Evolutionary conservation across 2,113 vertebrate genomes (phyloP).

Genomic region (Prinia subflava): DNA sequence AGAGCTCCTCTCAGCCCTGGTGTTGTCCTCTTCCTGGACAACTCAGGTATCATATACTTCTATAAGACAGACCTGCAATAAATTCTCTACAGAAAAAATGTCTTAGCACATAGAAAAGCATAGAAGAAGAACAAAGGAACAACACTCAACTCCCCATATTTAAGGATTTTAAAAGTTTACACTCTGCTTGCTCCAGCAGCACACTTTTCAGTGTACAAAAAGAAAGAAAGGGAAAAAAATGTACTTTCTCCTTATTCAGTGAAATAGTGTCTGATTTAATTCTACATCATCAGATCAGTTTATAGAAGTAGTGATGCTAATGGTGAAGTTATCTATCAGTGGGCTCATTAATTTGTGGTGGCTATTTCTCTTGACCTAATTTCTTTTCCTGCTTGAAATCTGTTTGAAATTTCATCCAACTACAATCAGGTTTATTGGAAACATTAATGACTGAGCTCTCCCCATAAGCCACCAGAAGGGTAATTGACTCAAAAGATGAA

Average conservation of each 20-base stretch:
- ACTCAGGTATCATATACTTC: background rate
- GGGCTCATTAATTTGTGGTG: slow-evolving; percentile 12
- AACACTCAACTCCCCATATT: background rate
- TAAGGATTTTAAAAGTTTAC: background rate
- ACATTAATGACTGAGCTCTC: slow-evolving; percentile 40
- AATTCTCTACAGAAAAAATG: background rate
- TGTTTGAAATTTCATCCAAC: slow-evolving; percentile 33
- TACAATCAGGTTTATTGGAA: slow-evolving; percentile 49
- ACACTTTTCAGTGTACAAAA: background rate
- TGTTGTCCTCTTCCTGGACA: background rate
- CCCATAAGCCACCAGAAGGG: slow-evolving; percentile 22
- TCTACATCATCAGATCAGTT: background rate
- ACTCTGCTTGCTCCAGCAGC: background rate
- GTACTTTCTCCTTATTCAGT: background rate
- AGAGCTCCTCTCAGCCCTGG: background rate
- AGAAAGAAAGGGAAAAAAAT: background rate
- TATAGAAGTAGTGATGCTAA: slow-evolving; percentile 16
- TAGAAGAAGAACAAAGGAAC: background rate
- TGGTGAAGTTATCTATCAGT: slow-evolving; percentile 19
- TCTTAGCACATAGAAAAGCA: background rate
- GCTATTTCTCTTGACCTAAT: slow-evolving; percentile 34
- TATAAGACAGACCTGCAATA: background rate
- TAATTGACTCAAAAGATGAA: slow-evolving; percentile 53
- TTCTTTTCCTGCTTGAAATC: slow-evolving; percentile 31
- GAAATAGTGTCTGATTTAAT: background rate